Conservation (phyloP, 2,797 vertebrate genomes). For the Micromesistius poutassou region DNA sequence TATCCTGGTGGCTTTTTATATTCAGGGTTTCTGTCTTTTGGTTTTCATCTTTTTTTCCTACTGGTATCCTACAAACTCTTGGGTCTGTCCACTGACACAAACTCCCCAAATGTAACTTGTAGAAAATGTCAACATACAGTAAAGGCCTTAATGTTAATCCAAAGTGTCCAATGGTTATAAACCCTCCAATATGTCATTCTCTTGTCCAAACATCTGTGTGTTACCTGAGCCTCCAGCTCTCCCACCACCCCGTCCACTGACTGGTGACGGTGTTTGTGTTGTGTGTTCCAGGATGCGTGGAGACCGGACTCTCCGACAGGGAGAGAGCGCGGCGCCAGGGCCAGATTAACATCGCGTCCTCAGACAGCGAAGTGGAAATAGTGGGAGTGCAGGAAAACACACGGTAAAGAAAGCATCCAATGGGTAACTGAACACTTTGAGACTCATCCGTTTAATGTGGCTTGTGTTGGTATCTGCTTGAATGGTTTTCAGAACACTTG, state of each 20-base stretch:
- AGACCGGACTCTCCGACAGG: conserved; percentile 78
- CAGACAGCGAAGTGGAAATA: conserved; percentile 97
- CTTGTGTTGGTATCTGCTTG: not conserved
- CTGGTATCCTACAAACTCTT: conserved; percentile 24
- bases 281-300: conserved; percentile 79
- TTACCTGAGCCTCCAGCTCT: conserved; percentile 48
- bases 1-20: conserved; percentile 34
- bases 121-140: conserved; percentile 26
- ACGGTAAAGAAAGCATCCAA: conserved; percentile 71
- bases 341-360: conserved; percentile 87
- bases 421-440: conserved; percentile 4
- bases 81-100: conserved; percentile 22
- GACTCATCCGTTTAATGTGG: not conserved
- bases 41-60: conserved; percentile 33
- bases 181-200: conserved; percentile 35
- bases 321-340: conserved; percentile 79
- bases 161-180: conserved; percentile 26
- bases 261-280: conserved; percentile 49
- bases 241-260: conserved; percentile 17
- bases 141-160: conserved; percentile 26
- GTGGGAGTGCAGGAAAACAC: conserved; percentile 93
- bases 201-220: conserved; percentile 33
- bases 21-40: conserved; percentile 16
- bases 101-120: conserved; percentile 21
- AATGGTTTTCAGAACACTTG: not conserved